phyloP scores from a whole-genome alignment of 2,113 vertebrate species.

The Micromys minutus region DNA sequence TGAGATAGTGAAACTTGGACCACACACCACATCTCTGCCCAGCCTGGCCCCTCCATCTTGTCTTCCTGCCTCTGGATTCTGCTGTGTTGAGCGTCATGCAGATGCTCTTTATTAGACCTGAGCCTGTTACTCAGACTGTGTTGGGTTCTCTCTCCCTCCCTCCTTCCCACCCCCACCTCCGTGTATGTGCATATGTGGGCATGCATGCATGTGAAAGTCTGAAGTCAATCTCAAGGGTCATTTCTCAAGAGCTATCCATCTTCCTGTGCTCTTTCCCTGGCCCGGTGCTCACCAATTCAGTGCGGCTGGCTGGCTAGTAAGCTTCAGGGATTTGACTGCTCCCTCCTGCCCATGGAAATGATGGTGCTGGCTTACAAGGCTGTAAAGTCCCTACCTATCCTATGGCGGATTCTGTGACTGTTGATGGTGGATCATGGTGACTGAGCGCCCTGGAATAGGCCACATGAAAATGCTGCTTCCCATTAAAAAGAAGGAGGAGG shows the following conservation, averaged over 20 bases:
- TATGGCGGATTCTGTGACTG: not conserved
- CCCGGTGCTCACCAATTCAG: not conserved
- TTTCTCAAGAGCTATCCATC: not conserved
- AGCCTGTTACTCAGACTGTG: rapidly evolving
- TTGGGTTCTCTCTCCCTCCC: not conserved
- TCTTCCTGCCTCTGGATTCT: not conserved
- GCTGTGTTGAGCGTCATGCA: rapidly evolving
- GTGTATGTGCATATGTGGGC: not conserved
- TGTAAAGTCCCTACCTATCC: not conserved
- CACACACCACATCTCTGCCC: no score
- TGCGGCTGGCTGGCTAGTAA: not conserved
- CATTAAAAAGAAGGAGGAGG: not conserved
- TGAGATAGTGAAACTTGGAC: not conserved
- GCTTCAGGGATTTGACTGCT: no score
- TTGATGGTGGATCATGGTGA: not conserved
- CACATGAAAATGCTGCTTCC: not conserved
- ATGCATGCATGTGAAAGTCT: not conserved
- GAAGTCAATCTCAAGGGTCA: not conserved
- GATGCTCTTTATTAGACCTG: rapidly evolving
- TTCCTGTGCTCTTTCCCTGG: not conserved
- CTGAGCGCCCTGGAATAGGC: not conserved
- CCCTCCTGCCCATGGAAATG: not conserved
- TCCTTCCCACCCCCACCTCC: not conserved
- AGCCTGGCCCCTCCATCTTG: rapidly evolving
- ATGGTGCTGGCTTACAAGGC: not conserved